phyloP scores from a whole-genome alignment of 2,113 vertebrate genomes.

The Sphaerodactylus townsendi region DNA sequence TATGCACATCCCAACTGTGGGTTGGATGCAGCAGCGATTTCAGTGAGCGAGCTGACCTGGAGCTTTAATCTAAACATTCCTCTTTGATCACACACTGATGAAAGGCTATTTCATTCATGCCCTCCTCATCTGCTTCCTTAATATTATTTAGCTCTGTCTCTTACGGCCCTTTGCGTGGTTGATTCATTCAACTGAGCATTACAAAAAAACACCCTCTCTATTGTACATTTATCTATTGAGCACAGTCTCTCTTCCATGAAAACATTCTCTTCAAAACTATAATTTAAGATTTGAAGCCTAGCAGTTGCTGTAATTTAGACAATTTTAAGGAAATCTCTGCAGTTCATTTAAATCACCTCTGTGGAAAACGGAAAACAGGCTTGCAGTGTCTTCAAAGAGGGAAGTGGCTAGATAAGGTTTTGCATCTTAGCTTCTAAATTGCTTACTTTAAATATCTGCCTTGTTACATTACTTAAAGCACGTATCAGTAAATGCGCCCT shows the following conservation, averaged over 20 bases:
- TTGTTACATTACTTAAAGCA: slow-evolving; percentile 51
- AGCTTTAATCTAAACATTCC: neutral
- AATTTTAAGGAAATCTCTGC: slow-evolving; percentile 41
- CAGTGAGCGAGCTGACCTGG: neutral
- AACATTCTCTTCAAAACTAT: slow-evolving; percentile 30
- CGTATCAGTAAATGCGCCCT: slow-evolving; percentile 42
- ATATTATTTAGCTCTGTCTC: slow-evolving; percentile 11
- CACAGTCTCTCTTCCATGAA: neutral
- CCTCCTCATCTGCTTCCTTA: neutral
- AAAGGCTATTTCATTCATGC: neutral
- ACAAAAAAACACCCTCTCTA: neutral
- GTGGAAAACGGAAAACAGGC: neutral
- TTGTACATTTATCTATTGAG: slow-evolving; percentile 37
- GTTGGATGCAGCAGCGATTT: neutral
- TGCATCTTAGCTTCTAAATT: slow-evolving; percentile 39
- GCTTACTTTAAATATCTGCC: slow-evolving; percentile 59
- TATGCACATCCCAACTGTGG: fast-evolving
- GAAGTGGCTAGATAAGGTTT: slow-evolving; percentile 1
- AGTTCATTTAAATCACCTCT: neutral
- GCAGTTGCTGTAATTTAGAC: slow-evolving; percentile 18
- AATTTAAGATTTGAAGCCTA: slow-evolving; percentile 30
- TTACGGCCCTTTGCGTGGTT: neutral
- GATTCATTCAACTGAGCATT: neutral
- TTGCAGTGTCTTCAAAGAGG: slow-evolving; percentile 17
- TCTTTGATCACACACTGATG: neutral